A percentile compares a stretch with the other conserved stretches of the same genome.
Conservation (phyloP, 2,113 vertebrate genomes). For the Phaethornis superciliosus region DNA sequence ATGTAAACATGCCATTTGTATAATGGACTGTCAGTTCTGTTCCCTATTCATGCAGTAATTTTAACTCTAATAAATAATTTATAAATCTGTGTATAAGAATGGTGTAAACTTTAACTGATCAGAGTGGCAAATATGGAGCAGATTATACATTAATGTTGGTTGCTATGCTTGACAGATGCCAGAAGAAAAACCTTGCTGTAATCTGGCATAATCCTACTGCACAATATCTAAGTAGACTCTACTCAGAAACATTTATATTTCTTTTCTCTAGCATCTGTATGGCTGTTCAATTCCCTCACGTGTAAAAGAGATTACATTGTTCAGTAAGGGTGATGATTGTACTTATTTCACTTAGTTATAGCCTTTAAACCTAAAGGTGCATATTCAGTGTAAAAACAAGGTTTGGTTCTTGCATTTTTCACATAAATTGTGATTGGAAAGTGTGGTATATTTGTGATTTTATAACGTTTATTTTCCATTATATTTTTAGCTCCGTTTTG, state of each 20-base stretch:
- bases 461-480: not conserved
- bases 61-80: not conserved
- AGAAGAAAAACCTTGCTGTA: constrained; percentile 47
- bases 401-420: not conserved
- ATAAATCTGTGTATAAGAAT: not conserved
- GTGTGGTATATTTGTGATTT: not conserved
- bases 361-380: not conserved
- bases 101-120: not conserved
- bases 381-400: not conserved
- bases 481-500: not conserved
- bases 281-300: not conserved
- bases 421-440: not conserved
- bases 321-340: not conserved
- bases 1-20: not conserved
- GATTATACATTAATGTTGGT: not conserved
- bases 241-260: not conserved
- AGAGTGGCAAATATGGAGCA: not conserved
- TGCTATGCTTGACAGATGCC: constrained; percentile 59
- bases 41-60: not conserved
- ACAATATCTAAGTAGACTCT: not conserved
- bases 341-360: not conserved
- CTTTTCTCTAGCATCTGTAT: not conserved
- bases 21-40: not conserved
- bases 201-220: constrained; percentile 43
- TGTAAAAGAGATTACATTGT: not conserved